These are phyloP conservation scores for Brachionus calyciflorus DNA, from an alignment of 1,140 invertebrate genomes.

Conservation along the genomic window DNA sequence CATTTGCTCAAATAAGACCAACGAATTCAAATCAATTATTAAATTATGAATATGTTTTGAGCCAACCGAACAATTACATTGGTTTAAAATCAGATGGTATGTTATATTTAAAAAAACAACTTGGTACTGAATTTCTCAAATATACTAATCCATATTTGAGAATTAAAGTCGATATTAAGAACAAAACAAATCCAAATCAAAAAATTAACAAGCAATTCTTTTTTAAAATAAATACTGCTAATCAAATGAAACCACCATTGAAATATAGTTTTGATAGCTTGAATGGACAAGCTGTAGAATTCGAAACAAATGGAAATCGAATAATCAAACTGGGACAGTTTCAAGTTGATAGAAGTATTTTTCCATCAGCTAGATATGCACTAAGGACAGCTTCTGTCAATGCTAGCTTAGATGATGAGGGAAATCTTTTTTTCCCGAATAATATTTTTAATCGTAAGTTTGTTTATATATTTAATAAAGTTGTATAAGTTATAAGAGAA, in stretches of 20 bases:
- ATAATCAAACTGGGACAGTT: neutral
- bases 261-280: neutral
- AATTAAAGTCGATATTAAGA: neutral
- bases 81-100: neutral
- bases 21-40: neutral
- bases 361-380: neutral
- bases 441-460: slow-evolving; percentile 15
- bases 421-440: slow-evolving; percentile 19
- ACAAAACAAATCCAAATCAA: neutral
- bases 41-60: neutral
- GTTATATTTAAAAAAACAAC: slow-evolving; percentile 19
- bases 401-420: slow-evolving; percentile 6
- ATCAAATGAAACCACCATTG: neutral
- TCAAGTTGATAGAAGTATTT: neutral
- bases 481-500: too few species aligned
- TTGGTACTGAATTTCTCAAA: slow-evolving; percentile 29
- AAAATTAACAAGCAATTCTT: neutral
- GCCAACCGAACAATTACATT: neutral
- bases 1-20: neutral
- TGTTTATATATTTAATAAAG: neutral
- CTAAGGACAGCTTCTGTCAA: neutral
- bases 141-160: slow-evolving; percentile 13
- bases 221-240: neutral
- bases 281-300: neutral
- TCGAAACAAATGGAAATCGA: neutral